Base-by-base conservation (phyloP, 2,888 invertebrate genomes). In the Agonopterix heracliana region DNA sequence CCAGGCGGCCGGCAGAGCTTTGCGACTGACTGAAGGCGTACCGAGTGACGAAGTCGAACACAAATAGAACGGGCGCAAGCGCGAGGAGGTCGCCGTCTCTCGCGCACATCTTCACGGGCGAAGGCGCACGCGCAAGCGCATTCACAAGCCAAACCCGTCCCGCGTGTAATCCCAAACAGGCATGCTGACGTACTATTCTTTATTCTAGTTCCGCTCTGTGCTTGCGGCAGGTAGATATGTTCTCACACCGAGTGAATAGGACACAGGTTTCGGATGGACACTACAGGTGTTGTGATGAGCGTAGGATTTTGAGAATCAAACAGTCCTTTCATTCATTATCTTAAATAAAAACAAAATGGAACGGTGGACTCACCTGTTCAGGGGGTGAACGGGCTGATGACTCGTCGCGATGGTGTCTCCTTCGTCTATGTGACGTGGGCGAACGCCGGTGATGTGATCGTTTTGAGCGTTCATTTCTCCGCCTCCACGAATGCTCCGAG, bases 361-460 rank as follows among this genome's bases (percentile, higher is more conserved):
- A 73, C 59, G 71, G 74, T 59, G 63, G 64, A 79, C 88, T 88
- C 66, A 86, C 87, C 81, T 87, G 88, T 74, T 88, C 88, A 51
- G 86, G 84, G 55, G 85, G 82, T 64, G 87, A 87, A 55, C 85
- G 85, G 50, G 80, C 72, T 49, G 89, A 80, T 34, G 88, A 87
- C 58, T 86, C 88, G 64, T 87, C 87, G 64, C 87, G 86, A 57
- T 88, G 88, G 60, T 87, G 90, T 77, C 94, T 93, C 69, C 92
- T 91, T 69, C 94, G 92, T 61, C 94, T 91, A 73, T 93, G 93
- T 71, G 93, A 93, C 64, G 93, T 93, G 55, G 93, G 93, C 57
- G 95, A 95, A 60, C 95, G 95, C 77, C 95, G 92, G 62, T 95
- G 93, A 78, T 94, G 93, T 70, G 95, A 95, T 64, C 96, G 92